Conservation (phyloP, 2,888 invertebrate species). For the Griposia aprilina region DNA sequence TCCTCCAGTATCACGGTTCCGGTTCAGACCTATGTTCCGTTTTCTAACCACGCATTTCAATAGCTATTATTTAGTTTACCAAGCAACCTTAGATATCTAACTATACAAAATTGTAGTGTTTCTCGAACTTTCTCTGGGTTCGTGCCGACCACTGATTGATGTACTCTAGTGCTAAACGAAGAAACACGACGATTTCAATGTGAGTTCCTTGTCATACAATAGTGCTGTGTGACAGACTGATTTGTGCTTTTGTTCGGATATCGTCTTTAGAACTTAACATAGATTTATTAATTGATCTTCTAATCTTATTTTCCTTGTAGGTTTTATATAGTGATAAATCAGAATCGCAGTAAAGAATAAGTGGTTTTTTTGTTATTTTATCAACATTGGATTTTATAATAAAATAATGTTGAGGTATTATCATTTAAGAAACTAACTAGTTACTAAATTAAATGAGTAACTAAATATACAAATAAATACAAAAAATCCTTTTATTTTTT, state of each 20-base stretch:
- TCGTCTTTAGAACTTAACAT: slow-evolving; percentile 25
- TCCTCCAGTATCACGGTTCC: slow-evolving; percentile 51
- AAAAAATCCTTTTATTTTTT: neutral
- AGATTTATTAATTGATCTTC: slow-evolving; percentile 29
- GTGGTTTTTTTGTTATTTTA: neutral
- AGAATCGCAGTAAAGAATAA: neutral
- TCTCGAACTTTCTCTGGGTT: slow-evolving; percentile 72
- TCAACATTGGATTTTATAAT: neutral
- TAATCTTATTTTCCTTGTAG: slow-evolving; percentile 11
- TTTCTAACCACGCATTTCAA: slow-evolving; percentile 71
- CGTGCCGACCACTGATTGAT: slow-evolving; percentile 67
- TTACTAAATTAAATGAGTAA: neutral
- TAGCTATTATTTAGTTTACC: slow-evolving; percentile 69
- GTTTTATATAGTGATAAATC: neutral
- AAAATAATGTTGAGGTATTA: no score
- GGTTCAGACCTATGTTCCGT: slow-evolving; percentile 61
- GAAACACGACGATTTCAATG: slow-evolving; percentile 55
- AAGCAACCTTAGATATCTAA: slow-evolving; percentile 68
- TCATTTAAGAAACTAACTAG: no score
- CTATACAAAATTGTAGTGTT: slow-evolving; percentile 75
- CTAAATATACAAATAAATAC: neutral
- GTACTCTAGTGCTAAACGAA: slow-evolving; percentile 55
- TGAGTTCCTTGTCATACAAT: slow-evolving; percentile 41
- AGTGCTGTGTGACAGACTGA: neutral
- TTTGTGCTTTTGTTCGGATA: slow-evolving; percentile 6